phyloP scores from a whole-genome alignment of 2,888 invertebrate species.

The Synergus laeviventris region DNA sequence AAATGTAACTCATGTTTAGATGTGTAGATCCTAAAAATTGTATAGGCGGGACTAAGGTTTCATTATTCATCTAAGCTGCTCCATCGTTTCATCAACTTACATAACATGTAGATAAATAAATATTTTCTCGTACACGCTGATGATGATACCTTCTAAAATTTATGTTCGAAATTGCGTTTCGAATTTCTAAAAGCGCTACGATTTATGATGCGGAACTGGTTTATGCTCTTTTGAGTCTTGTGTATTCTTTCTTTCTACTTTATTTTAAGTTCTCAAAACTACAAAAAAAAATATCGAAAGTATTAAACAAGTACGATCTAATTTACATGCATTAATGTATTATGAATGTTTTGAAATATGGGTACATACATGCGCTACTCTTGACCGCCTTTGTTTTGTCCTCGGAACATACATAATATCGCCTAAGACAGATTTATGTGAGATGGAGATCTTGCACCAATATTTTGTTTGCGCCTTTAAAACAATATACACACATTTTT shows the following conservation, averaged over 20 bases:
- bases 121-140: neutral
- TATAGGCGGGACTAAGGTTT: neutral
- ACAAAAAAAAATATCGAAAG: too few relatives aligned
- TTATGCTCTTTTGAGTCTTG: conserved; percentile 1
- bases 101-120: conserved; percentile 3
- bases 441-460: neutral
- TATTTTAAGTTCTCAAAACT: neutral
- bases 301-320: neutral
- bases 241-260: neutral
- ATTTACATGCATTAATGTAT: too few relatives aligned
- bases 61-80: neutral
- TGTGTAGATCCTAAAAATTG: neutral
- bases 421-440: conserved; percentile 6
- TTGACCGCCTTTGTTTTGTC: conserved; percentile 15
- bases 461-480: conserved; percentile 9
- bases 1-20: neutral
- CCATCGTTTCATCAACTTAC: neutral
- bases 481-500: neutral
- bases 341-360: neutral
- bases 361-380: neutral
- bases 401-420: neutral
- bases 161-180: conserved; percentile 32
- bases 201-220: conserved; percentile 27
- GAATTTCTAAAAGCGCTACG: conserved; percentile 34
- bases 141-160: conserved; percentile 27